phyloP scores from a whole-genome alignment of 53 echinoderm and acorn worm genomes.

The Astropecten irregularis region DNA sequence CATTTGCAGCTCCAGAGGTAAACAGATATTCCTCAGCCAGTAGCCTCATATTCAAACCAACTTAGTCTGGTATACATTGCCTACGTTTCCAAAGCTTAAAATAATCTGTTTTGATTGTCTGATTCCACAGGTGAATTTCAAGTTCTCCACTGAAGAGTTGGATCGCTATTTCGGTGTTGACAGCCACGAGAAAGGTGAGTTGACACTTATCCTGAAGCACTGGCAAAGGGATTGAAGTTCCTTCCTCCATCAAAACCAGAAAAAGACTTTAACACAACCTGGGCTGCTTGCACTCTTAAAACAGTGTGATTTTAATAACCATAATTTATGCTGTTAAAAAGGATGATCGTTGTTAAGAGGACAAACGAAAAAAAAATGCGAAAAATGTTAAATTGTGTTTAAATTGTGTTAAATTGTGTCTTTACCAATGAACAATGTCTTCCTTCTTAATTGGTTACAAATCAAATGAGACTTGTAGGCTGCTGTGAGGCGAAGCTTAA shows the following conservation, averaged over 20 bases:
- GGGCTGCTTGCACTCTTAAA: too few relatives aligned
- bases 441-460: neutral
- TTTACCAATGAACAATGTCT: neutral
- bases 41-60: neutral
- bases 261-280: too few relatives aligned
- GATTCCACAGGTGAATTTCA: neutral
- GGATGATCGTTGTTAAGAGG: too few relatives aligned
- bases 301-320: too few relatives aligned
- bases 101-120: neutral
- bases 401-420: neutral
- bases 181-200: slow-evolving; percentile 17
- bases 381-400: too few relatives aligned
- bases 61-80: neutral
- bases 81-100: neutral
- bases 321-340: too few relatives aligned
- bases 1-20: neutral
- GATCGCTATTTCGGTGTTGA: slow-evolving; percentile 6
- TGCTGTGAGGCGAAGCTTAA: neutral
- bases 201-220: neutral
- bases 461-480: neutral
- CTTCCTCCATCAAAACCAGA: too few relatives aligned
- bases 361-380: too few relatives aligned
- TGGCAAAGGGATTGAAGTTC: too few relatives aligned
- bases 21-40: neutral
- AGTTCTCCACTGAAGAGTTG: neutral